Base-by-base conservation (phyloP, 1,140 invertebrate genomes). In the Cydia pomonella region DNA sequence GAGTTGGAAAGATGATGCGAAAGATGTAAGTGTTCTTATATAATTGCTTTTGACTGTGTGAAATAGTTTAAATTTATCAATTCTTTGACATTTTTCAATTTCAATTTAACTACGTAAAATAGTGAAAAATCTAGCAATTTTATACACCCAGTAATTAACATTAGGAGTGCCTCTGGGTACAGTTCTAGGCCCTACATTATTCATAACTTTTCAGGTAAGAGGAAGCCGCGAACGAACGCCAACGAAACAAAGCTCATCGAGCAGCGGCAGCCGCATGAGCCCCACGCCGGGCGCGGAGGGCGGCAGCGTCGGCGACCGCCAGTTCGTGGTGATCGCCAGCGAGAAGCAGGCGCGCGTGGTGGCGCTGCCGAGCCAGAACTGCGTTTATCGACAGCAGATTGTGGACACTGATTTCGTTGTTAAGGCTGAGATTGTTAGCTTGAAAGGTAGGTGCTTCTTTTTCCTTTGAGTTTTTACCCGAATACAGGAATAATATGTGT, bases 261-360 rank as follows among this genome's bases (percentile, higher is more conserved):
- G 86, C 69, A 87, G 87, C 77, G 87, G 83, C 50, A 94, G 93
- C 83, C 94, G 96, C 79, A 96, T 97, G 94, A 97, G 97, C 78
- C 97, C 97, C 4, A 96, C 96, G 53, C 92, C 94, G 75, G 92
- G 90, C 80, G 91, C 79, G 76, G 91, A 72, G 89, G 94, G 85
- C 92, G 88, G 95, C 94, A 94, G 85, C 94, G 80, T 94, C 87
- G 95, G 94, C 75, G 98, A 99, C 93, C 94, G 97, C 79, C 98
- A 99, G 94, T 98, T 98, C 93, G 97, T 98, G 69, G 97, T 98
- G 18, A 95, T 99, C 76, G 96, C 96, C 73, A 98, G 98, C 64
- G 98, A 99, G 93, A 99, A 99, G 92, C 98, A 99, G 93, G 98
- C 98, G 72, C 95, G 98, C 88, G 97, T 99, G 73, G 96, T 99